phyloP scores from a whole-genome alignment of 1,140 invertebrate species.

The Bombus sibiricus region DNA sequence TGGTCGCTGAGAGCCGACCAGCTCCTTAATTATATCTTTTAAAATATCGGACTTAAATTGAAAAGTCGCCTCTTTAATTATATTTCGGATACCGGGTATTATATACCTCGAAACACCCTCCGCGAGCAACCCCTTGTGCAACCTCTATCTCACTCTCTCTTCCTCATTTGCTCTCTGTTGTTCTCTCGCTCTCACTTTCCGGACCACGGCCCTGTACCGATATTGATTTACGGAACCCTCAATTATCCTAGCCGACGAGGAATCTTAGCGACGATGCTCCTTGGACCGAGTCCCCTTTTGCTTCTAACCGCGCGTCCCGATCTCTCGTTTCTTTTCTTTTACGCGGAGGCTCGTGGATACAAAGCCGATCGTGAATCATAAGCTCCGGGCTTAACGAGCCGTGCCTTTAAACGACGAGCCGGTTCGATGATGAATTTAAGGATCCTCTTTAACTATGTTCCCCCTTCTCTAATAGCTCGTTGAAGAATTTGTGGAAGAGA shows the following conservation, averaged over 20 bases:
- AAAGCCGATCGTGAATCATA: constrained; percentile 73
- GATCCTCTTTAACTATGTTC: background rate
- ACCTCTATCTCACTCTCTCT: background rate
- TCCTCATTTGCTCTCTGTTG: background rate
- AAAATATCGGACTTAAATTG: constrained; percentile 80
- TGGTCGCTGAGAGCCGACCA: constrained; percentile 66
- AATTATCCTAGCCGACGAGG: constrained; percentile 68
- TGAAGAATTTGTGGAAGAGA: background rate
- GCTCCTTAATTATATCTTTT: constrained; percentile 79
- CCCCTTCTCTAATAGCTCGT: background rate
- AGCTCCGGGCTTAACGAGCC: constrained; percentile 72
- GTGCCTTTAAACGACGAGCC: constrained; percentile 54
- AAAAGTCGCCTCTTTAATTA: constrained; percentile 78
- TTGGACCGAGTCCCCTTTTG: constrained; percentile 16
- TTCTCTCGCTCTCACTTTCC: background rate
- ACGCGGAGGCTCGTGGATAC: constrained; percentile 43
- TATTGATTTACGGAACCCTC: constrained; percentile 75
- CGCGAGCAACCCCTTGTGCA: constrained; percentile 31
- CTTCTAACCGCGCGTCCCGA: constrained; percentile 12
- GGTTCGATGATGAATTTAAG: constrained; percentile 65
- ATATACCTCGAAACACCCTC: constrained; percentile 60
- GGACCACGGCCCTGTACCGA: constrained; percentile 36
- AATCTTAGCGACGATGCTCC: constrained; percentile 57
- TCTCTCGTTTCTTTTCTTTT: constrained; percentile 57
- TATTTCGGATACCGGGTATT: constrained; percentile 73